Evolutionary conservation across 2,888 invertebrate genomes (phyloP).

Genomic region (Drosophila melanocephala): DNA sequence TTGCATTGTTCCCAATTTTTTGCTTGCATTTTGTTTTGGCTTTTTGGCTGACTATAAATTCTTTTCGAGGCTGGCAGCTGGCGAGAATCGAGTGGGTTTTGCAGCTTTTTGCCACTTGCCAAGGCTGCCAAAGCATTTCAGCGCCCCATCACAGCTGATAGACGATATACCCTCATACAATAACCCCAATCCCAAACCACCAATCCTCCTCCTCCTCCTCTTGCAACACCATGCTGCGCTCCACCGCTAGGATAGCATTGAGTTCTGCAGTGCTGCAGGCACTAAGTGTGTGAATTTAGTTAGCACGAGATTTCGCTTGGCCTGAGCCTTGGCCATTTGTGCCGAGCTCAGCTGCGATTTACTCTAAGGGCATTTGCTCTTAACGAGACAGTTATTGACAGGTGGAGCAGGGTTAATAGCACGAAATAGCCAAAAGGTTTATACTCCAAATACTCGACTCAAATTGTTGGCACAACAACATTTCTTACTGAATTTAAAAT

Average conservation of each 20-base stretch:
- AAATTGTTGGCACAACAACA: neutral
- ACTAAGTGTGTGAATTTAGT: constrained; percentile 78
- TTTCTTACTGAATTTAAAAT: neutral
- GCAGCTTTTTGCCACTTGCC: constrained; percentile 57
- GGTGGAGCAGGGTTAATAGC: constrained; percentile 22
- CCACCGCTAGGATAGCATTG: constrained; percentile 9
- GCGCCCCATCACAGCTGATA: constrained; percentile 54
- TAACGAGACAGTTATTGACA: constrained; percentile 68
- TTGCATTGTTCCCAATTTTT: constrained; percentile 1
- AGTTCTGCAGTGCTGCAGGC: constrained; percentile 60
- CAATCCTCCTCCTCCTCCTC: too few species aligned
- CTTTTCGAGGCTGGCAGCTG: constrained; percentile 35
- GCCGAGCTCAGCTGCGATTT: constrained; percentile 63
- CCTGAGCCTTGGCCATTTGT: constrained; percentile 16
- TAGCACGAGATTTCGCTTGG: constrained; percentile 49
- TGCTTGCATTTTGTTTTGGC: constrained; percentile 55
- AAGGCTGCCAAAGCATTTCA: constrained; percentile 62
- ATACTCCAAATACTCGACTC: constrained; percentile 6
- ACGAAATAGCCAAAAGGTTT: constrained; percentile 7
- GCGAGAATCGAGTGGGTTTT: constrained; percentile 59
- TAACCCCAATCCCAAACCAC: neutral
- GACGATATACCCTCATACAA: constrained; percentile 36
- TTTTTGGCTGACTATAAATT: constrained; percentile 59
- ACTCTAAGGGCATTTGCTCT: constrained; percentile 67
- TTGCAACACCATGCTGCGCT: neutral